A percentile compares a stretch with the other conserved stretches of the same genome.
These are phyloP conservation scores for Alligator sinensis DNA, from an alignment of 2,113 vertebrate genomes.

Conservation along the genomic window DNA sequence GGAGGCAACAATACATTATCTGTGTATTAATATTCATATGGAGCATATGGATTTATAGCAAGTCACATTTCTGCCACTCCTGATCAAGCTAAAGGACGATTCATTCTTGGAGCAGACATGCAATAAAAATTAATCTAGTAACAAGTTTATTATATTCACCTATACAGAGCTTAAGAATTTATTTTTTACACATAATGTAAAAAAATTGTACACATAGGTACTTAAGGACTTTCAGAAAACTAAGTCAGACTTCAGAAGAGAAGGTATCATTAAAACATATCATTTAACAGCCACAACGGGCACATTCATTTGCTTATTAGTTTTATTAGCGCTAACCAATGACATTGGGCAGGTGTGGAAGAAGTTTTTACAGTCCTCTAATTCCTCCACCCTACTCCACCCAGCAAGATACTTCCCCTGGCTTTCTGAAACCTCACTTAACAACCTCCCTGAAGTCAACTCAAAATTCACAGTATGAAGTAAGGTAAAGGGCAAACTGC, in stretches of 20 bases:
- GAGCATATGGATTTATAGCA: conserved; percentile 15
- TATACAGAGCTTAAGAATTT: neutral
- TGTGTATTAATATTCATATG: conserved; percentile 23
- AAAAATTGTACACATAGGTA: neutral
- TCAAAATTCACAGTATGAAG: rapidly evolving
- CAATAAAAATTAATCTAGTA: conserved; percentile 3
- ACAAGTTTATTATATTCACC: neutral
- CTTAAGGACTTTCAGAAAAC: neutral
- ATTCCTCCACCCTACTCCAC: neutral
- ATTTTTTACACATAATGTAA: neutral
- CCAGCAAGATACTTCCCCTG: neutral
- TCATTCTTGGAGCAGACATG: neutral
- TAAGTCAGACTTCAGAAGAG: neutral
- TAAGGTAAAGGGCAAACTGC: neutral
- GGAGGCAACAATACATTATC: neutral
- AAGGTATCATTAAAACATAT: neutral
- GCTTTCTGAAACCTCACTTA: neutral
- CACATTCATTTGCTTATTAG: neutral
- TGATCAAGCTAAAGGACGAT: conserved; percentile 15
- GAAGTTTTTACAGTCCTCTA: neutral
- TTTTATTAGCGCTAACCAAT: neutral
- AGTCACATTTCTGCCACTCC: neutral
- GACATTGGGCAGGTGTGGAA: rapidly evolving
- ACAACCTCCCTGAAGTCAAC: neutral
- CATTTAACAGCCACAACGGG: neutral